Conservation (phyloP, 2,113 vertebrate genomes). For the Phainopepla nitens region DNA sequence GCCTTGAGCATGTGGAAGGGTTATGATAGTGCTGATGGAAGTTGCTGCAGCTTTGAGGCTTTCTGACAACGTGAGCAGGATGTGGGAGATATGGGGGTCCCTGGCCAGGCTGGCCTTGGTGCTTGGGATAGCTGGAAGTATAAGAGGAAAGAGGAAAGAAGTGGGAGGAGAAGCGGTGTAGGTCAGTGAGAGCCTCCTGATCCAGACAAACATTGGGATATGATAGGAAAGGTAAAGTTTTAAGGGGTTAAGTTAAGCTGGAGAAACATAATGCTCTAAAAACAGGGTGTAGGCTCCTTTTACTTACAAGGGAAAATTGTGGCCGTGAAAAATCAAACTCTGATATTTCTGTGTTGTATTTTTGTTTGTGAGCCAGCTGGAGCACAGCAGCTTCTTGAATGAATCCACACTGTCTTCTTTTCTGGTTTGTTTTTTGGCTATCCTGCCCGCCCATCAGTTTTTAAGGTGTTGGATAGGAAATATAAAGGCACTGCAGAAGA, state of each 20-base stretch:
- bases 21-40: background rate
- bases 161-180: background rate
- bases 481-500: background rate
- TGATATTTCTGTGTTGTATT: background rate
- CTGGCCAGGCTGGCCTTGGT: background rate
- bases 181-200: background rate
- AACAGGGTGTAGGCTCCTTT: background rate
- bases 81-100: background rate
- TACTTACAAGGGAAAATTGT: background rate
- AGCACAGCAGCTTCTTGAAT: background rate
- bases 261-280: background rate
- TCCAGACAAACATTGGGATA: background rate
- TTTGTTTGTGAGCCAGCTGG: background rate
- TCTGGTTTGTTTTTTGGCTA: background rate
- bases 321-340: background rate
- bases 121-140: rapidly evolving
- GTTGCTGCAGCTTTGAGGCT: background rate
- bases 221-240: background rate
- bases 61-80: background rate
- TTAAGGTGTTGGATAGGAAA: background rate
- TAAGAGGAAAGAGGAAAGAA: background rate
- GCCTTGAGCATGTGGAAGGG: background rate
- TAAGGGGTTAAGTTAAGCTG: background rate
- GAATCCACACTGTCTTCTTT: background rate
- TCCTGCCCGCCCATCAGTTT: background rate